These are phyloP conservation scores for Atta colombica DNA, from an alignment of 1,140 invertebrate genomes.

Conservation along the genomic window DNA sequence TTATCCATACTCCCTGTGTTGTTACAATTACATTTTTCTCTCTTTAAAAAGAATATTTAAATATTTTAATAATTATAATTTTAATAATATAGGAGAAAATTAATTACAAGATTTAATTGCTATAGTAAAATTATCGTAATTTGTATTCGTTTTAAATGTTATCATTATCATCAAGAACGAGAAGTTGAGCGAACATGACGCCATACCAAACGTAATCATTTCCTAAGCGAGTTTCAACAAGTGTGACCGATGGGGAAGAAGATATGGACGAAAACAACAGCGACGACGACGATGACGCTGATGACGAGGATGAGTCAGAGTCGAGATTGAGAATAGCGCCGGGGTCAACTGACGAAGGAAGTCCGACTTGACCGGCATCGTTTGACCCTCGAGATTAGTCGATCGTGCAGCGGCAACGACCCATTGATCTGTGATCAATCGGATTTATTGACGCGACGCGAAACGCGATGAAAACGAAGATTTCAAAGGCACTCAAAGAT, in stretches of 20 bases:
- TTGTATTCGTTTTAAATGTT: constrained; percentile 2
- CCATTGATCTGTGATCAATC: constrained; percentile 86
- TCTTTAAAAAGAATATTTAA: background rate
- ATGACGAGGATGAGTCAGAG: constrained; percentile 84
- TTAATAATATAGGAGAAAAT: background rate
- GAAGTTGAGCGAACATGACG: constrained; percentile 14
- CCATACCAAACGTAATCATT: constrained; percentile 52
- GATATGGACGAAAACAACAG: constrained; percentile 61
- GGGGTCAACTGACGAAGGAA: constrained; percentile 84
- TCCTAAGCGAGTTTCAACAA: constrained; percentile 51
- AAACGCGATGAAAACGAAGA: constrained; percentile 61
- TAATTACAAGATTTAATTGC: background rate
- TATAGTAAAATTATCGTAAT: background rate
- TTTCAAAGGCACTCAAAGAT: constrained; percentile 35
- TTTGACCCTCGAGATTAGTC: constrained; percentile 81
- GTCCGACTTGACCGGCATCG: constrained; percentile 80
- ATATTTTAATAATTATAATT: background rate
- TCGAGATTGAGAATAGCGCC: constrained; percentile 84
- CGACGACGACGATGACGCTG: constrained; percentile 66
- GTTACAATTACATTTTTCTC: background rate
- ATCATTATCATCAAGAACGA: constrained; percentile 26
- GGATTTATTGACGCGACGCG: constrained; percentile 82
- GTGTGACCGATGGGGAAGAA: constrained; percentile 35
- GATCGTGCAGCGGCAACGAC: constrained; percentile 76
- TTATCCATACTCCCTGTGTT: background rate